phyloP scores from a whole-genome alignment of 37 sponge, comb jelly and placozoan genomes.

The Crambe crambe region DNA sequence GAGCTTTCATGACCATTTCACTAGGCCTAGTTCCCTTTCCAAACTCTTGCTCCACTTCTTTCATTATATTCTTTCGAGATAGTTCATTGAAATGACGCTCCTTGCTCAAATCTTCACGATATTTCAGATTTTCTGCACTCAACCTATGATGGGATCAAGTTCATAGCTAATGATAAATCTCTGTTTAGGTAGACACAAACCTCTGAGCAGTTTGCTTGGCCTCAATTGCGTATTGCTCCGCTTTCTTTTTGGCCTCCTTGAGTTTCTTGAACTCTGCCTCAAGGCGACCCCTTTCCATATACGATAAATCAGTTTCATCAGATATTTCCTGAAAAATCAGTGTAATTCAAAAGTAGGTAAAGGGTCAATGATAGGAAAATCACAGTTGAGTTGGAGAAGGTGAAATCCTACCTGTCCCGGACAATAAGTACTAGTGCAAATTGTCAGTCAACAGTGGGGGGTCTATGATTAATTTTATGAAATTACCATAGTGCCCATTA shows the following conservation, averaged over 20 bases:
- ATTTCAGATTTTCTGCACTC: slow-evolving; percentile 56
- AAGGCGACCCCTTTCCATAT: slow-evolving; percentile 14
- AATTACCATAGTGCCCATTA: background rate
- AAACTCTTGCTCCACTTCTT: slow-evolving; percentile 24
- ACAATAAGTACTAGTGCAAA: too few species aligned
- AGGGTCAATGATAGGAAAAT: background rate
- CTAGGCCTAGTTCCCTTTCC: background rate
- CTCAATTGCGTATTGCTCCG: slow-evolving; percentile 48
- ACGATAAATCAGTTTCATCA: slow-evolving; percentile 23
- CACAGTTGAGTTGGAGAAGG: too few species aligned
- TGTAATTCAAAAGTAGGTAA: background rate
- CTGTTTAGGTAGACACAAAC: too few species aligned
- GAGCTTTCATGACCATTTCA: background rate
- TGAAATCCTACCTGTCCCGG: too few species aligned
- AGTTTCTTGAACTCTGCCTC: slow-evolving; percentile 33
- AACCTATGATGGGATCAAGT: too few species aligned
- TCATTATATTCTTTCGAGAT: slow-evolving; percentile 7
- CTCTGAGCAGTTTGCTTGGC: slow-evolving; percentile 61
- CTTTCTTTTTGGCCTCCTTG: slow-evolving; percentile 57
- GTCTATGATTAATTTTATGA: too few species aligned
- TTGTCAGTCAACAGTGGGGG: too few species aligned
- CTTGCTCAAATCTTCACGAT: slow-evolving; percentile 32
- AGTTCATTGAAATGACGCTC: slow-evolving; percentile 44
- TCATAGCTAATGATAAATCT: background rate
- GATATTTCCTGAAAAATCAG: slow-evolving; percentile 23